Percentiles rank a stretch among this genome's conserved stretches.
Conservation (phyloP, 2,797 vertebrate species). For the Oreochromis grahami region DNA sequence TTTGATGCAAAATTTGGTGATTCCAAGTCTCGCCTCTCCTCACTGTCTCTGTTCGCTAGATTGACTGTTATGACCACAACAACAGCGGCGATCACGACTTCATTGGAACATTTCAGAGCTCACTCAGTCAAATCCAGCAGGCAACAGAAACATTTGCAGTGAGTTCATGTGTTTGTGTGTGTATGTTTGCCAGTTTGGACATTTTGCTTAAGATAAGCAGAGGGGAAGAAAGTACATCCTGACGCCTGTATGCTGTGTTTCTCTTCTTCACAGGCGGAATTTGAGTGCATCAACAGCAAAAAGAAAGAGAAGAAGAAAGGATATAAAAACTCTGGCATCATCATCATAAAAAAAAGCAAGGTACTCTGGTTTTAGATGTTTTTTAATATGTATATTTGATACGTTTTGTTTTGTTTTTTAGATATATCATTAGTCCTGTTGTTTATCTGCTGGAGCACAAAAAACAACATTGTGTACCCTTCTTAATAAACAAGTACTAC, state of each 20-base stretch:
- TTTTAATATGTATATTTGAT: neutral
- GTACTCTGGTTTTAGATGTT: conserved; percentile 54
- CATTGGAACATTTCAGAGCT: conserved; percentile 88
- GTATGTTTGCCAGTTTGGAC: neutral
- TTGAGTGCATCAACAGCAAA: conserved; percentile 91
- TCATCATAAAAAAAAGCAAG: conserved; percentile 89
- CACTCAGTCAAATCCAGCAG: conserved; percentile 84
- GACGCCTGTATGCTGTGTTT: neutral
- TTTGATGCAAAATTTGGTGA: neutral
- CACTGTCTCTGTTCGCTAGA: conserved; percentile 62
- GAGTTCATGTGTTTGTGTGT: conserved; percentile 44
- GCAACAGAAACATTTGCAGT: conserved; percentile 82
- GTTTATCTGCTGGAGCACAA: neutral
- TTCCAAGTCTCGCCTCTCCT: neutral
- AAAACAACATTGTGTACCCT: neutral
- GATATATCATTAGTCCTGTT: neutral
- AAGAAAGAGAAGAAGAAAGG: conserved; percentile 93
- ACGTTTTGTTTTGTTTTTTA: neutral
- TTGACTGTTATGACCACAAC: conserved; percentile 93
- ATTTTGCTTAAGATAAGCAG: neutral
- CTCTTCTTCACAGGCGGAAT: conserved; percentile 82
- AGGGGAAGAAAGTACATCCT: neutral
- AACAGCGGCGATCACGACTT: conserved; percentile 89
- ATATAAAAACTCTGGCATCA: conserved; percentile 95
- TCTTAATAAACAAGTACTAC: neutral